Evolutionary conservation across 30 jellyfish, hydroid and myxozoan genomes (phyloP).

Genomic region (Turritopsis rubra): DNA sequence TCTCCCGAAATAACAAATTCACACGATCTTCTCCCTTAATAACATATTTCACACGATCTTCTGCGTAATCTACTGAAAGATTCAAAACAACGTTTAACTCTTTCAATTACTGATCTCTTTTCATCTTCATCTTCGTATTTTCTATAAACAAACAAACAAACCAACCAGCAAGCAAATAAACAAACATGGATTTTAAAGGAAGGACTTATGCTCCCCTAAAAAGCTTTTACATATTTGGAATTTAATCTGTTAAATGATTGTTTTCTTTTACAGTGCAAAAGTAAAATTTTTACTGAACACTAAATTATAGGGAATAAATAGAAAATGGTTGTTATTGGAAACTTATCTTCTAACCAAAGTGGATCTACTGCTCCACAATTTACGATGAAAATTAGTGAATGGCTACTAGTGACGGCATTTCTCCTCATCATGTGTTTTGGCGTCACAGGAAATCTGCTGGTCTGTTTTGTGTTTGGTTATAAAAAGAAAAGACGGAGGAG

Average conservation of each 20-base stretch:
- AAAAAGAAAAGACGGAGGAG: constrained; percentile 10
- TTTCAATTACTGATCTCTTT: no score
- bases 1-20: no score
- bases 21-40: no score
- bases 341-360: background rate
- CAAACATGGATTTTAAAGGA: no score
- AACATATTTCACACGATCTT: no score
- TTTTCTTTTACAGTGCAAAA: background rate
- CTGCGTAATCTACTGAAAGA: no score
- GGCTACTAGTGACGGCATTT: constrained; percentile 25
- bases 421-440: constrained; percentile 21
- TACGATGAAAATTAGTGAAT: background rate
- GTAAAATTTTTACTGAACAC: background rate
- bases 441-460: constrained; percentile 34
- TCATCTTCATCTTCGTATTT: no score
- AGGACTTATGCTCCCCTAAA: background rate
- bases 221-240: background rate
- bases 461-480: constrained; percentile 26
- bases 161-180: no score
- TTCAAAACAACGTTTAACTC: no score
- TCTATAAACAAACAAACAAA: no score
- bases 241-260: background rate
- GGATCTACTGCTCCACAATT: background rate
- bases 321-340: background rate
- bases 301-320: no score